phyloP scores from a whole-genome alignment of 2,888 invertebrate species.

The Phytoseiulus persimilis region DNA sequence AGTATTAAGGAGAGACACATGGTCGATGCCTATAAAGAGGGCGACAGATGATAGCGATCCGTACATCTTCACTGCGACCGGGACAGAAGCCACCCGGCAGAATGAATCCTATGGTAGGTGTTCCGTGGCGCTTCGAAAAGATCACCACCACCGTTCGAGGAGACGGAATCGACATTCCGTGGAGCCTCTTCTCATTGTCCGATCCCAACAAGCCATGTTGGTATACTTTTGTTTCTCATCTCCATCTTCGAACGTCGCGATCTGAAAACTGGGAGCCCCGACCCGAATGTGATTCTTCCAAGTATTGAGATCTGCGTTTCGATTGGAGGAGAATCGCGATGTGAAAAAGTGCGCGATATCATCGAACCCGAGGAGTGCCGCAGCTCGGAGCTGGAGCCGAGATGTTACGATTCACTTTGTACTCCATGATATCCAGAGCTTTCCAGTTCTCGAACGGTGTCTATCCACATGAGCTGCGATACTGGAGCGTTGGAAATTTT shows the following conservation, averaged over 20 bases:
- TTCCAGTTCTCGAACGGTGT: neutral
- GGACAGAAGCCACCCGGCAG: neutral
- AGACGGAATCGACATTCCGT: neutral
- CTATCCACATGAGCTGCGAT: no score
- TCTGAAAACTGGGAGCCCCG: no score
- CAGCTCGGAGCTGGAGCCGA: no score
- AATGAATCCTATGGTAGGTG: neutral
- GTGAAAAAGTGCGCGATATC: no score
- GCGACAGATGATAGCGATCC: neutral
- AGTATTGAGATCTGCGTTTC: no score
- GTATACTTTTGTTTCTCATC: no score
- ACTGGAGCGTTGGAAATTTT: neutral
- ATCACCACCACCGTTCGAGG: neutral
- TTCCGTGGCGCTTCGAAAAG: neutral
- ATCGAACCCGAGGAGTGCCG: no score
- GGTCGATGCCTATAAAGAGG: neutral
- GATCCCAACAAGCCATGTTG: no score
- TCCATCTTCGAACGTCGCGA: no score
- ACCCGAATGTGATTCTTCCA: no score
- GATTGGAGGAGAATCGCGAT: no score
- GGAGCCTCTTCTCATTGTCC: neutral
- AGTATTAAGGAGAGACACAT: neutral
- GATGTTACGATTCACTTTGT: neutral
- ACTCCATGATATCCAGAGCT: neutral
- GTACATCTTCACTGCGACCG: neutral